phyloP scores from a whole-genome alignment of 2,113 vertebrate genomes.

The Embiotoca jacksoni region DNA sequence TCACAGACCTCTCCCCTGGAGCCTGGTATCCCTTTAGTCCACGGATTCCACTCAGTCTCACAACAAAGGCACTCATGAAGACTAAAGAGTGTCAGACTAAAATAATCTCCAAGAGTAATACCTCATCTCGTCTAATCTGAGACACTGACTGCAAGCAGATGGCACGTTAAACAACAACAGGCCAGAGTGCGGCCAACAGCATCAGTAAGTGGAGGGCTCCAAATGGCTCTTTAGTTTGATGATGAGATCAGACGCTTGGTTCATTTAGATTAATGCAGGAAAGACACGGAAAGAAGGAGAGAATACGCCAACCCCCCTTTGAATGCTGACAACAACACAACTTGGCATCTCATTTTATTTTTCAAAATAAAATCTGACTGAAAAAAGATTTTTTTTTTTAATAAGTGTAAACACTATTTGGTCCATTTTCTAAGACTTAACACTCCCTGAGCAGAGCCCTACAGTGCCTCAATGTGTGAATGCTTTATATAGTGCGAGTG shows the following conservation, averaged over 20 bases:
- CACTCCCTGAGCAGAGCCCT: background rate
- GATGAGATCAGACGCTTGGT: conserved; percentile 41
- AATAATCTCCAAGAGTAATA: conserved; percentile 63
- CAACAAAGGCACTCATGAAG: conserved; percentile 56
- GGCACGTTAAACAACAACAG: conserved; percentile 58
- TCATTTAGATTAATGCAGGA: conserved; percentile 4
- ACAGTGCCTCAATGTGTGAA: conserved; percentile 17
- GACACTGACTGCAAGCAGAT: conserved; percentile 64
- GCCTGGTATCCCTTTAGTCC: conserved; percentile 19
- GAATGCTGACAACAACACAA: conserved; percentile 8
- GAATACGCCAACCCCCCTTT: background rate
- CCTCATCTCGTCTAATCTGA: conserved; percentile 62
- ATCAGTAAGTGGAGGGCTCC: conserved; percentile 21
- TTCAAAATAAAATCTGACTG: background rate
- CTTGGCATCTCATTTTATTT: background rate
- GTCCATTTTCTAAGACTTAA: background rate
- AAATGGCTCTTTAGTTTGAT: conserved; percentile 20
- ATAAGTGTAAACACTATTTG: no score
- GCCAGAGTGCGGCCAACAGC: conserved; percentile 3
- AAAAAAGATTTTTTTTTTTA: no score
- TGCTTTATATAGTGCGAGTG: conserved; percentile 13
- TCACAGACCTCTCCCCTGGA: background rate
- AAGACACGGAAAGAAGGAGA: background rate
- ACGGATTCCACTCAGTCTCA: conserved; percentile 26
- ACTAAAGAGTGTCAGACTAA: conserved; percentile 45